Base-by-base conservation (phyloP, 64 coral and sea anemone species). In the Platygyra sinensis region DNA sequence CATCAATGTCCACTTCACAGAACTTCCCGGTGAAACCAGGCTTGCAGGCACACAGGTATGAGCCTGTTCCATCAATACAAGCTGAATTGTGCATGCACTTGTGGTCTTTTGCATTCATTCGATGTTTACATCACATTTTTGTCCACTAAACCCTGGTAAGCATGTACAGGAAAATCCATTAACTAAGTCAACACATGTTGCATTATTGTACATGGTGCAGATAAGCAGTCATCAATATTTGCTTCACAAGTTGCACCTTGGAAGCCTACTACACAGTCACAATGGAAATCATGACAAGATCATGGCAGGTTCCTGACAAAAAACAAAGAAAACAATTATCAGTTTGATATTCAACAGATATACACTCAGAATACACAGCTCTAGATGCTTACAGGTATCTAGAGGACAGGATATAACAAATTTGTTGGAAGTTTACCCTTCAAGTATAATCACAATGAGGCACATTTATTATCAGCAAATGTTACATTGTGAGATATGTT, bases 1-100 rank as follows among this genome's bases (percentile, higher is more conserved):
- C 94, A 96, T 96, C 63, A 18, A 96, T 86, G 30, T 96, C 64
- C 3, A 57, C 36, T 72, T 96, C 91, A 78, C 94, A 96, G 63
- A 52, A 57, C 3, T 76, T 27, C 1, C 94, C 94, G 15, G 80
- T 90, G 54, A 80, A 96, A 22, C 94, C 94, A 28, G 80, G 86
- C 25, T 64, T 50, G 62, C 94, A 96, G 36, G 87, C 32, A 19
- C 94, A 96, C 67, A 36, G 17, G 65, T 93, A 96, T 1, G 91
- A 90, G 78, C 72, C 29, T n/a, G 90, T 60, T 72, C 36, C 82
- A 72, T 96, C 94, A 57, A 93, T 54, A 76, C 94, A 96, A 38
- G 52, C 71, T 8, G 91, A 92, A 64, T 78, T 89, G 64, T 96
- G 91, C 39, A 76, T 90, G 27, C 94, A 96, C 52, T 20, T 25